Percentiles rank a stretch among this genome's conserved stretches.
These are phyloP conservation scores for Lagorchestes hirsutus DNA, from an alignment of 2,797 vertebrate genomes.

Conservation along the genomic window DNA sequence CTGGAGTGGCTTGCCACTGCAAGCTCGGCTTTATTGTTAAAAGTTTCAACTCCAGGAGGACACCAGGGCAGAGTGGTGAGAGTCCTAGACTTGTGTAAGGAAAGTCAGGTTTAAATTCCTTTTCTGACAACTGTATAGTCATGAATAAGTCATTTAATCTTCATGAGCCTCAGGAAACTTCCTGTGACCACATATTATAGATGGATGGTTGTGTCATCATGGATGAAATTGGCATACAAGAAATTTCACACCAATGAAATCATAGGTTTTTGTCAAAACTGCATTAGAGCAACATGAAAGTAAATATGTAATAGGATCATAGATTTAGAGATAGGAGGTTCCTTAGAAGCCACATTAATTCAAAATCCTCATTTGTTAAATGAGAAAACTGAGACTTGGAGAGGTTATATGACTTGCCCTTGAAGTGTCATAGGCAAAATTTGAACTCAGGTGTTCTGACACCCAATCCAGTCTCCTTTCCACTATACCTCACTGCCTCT, in stretches of 20 bases:
- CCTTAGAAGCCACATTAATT: background rate
- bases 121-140: background rate
- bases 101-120: background rate
- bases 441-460: background rate
- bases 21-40: background rate
- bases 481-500: background rate
- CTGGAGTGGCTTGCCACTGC: background rate
- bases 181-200: background rate
- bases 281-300: background rate
- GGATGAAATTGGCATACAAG: background rate
- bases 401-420: background rate
- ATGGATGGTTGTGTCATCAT: background rate
- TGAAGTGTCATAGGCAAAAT: background rate
- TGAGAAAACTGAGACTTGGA: background rate
- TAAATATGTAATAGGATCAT: background rate
- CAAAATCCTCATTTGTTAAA: background rate
- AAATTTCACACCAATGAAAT: background rate
- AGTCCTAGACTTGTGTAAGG: background rate
- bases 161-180: background rate
- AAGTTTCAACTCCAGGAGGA: background rate
- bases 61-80: background rate
- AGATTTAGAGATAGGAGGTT: background rate
- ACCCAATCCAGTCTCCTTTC: background rate
- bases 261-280: background rate
- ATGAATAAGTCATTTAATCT: background rate